These are phyloP conservation scores for Ophion slaviceki DNA, from an alignment of 2,888 invertebrate genomes.

Conservation along the genomic window DNA sequence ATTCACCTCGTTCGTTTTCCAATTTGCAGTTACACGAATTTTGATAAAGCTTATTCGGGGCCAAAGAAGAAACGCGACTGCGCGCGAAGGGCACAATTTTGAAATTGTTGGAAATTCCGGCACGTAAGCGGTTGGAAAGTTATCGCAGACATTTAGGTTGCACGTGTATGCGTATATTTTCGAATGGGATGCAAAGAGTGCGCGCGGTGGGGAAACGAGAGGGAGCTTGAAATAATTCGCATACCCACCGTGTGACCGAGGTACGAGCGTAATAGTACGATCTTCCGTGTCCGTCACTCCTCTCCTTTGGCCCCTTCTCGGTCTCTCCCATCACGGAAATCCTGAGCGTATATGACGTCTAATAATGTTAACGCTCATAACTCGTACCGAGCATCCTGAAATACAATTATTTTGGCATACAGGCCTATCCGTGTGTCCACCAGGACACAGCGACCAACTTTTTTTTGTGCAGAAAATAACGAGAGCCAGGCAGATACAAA, in stretches of 20 bases:
- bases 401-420: slow-evolving; percentile 43
- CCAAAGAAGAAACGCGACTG: background rate
- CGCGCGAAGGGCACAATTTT: slow-evolving; percentile 21
- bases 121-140: slow-evolving; percentile 53
- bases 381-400: slow-evolving; percentile 27
- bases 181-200: slow-evolving; percentile 15
- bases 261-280: slow-evolving; percentile 16
- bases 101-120: slow-evolving; percentile 53
- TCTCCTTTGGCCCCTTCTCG: background rate
- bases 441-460: background rate
- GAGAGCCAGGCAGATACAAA: background rate
- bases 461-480: background rate
- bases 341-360: slow-evolving; percentile 43
- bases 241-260: slow-evolving; percentile 39
- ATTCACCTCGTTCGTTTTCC: background rate
- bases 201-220: slow-evolving; percentile 2
- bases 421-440: slow-evolving; percentile 12
- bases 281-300: background rate
- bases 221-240: slow-evolving; percentile 56
- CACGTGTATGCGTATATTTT: background rate
- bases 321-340: background rate
- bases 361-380: slow-evolving; percentile 53
- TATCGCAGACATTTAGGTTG: slow-evolving; percentile 36
- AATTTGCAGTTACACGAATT: background rate
- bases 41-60: background rate